A percentile compares a stretch with the other conserved stretches of the same genome.
phyloP scores from a whole-genome alignment of 2,797 vertebrate genomes.

The Aselliscus stoliczkanus region DNA sequence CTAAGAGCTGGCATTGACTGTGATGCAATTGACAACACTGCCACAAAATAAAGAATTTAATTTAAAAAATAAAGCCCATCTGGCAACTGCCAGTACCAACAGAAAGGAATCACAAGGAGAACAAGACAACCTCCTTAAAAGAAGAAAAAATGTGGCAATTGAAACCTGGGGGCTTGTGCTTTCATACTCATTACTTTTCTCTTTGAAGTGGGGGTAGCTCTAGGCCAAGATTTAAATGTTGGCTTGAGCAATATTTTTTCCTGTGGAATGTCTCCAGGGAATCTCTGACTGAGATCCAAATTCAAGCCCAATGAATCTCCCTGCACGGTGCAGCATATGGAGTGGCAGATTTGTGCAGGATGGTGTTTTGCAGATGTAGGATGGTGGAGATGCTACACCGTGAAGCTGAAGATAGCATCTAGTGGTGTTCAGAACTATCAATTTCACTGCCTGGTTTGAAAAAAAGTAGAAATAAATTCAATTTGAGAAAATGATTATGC shows the following conservation, averaged over 20 bases:
- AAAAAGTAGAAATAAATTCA: constrained; percentile 31
- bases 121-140: constrained; percentile 39
- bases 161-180: constrained; percentile 7
- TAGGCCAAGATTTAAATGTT: constrained; percentile 70
- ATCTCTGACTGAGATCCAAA: constrained; percentile 65
- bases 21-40: not conserved
- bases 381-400: constrained; percentile 33
- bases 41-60: not conserved
- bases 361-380: constrained; percentile 65
- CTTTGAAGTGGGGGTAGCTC: constrained; percentile 48
- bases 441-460: constrained; percentile 3
- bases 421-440: constrained; percentile 14
- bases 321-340: constrained; percentile 35
- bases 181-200: constrained; percentile 58
- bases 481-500: constrained; percentile 3
- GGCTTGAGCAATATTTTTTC: constrained; percentile 48
- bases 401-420: constrained; percentile 57
- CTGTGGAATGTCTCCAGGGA: constrained; percentile 46
- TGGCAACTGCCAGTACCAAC: constrained; percentile 51
- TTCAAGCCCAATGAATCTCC: constrained; percentile 68
- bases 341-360: constrained; percentile 50
- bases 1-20: not conserved
- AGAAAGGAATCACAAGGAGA: constrained; percentile 53
- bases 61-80: constrained; percentile 53
- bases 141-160: not conserved